Base-by-base conservation (phyloP, 1,140 invertebrate genomes). In the Magallana ariakensis region DNA sequence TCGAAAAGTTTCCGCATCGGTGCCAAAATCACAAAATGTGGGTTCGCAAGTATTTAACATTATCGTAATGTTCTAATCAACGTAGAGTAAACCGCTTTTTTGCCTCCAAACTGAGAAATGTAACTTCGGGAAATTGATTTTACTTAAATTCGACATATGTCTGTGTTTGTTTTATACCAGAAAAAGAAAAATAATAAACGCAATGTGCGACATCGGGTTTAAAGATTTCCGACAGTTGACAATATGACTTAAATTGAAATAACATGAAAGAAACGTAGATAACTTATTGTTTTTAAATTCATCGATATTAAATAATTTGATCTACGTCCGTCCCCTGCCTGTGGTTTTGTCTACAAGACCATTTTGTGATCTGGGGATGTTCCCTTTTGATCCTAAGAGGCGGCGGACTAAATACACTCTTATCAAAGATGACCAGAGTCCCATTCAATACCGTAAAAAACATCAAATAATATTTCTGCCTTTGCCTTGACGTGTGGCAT, bases 391-490 rank as follows among this genome's bases (percentile, higher is more conserved):
- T 70, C 66, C 66, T 70, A 13, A 70, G 66, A 70, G 66, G 6
- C 9, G 9, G 66, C 19, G n/a, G 19, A 26, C 22, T 26, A 8
- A 22, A 70, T 70, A 70, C 66, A 70, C 66, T 70, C 66, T 70
- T 70, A 70, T 70, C 66, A 70, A 70, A 70, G 66, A 70, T 70
- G 66, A 70, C 66, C 66, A 70, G 66, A 70, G 19, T 9, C 66
- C 22, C 66, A 11, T 11, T 70, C 66, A 11, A 70, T 26, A 70
- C 66, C 66, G 66, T 70, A 70, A 70, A 70, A 70, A 70, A 70
- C 66, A 70, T 70, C 66, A 70, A 70, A 70, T 70, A 70, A 70
- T 70, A 70, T 70, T 70, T 22, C 66, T 70, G 66, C 22, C 66
- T 70, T 70, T 70, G 1, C 66, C 13, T 70, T 70, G 66, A 70